These are phyloP conservation scores for Macrophya annulata DNA, from an alignment of 2,888 invertebrate species.

Conservation along the genomic window DNA sequence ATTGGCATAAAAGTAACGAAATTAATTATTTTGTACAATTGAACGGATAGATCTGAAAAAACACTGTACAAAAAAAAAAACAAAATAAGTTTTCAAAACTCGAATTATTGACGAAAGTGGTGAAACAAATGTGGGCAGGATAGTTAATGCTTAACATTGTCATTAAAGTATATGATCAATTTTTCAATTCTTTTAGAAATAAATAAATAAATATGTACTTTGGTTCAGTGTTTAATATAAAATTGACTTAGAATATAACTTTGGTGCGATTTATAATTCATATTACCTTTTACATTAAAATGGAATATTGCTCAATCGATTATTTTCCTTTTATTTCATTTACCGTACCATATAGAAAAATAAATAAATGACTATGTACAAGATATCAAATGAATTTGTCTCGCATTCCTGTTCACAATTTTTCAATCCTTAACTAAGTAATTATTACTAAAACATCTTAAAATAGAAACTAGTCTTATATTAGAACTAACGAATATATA, in stretches of 20 bases:
- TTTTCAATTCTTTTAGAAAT: neutral
- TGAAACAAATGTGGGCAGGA: neutral
- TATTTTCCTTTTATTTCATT: conserved; percentile 46
- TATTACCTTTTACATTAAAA: conserved; percentile 51
- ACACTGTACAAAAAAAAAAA: too few relatives aligned
- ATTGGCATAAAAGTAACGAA: neutral
- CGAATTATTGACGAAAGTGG: neutral
- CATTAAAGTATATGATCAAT: neutral
- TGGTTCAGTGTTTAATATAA: neutral
- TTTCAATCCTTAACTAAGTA: conserved; percentile 26
- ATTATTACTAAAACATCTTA: conserved; percentile 26
- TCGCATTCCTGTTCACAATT: neutral
- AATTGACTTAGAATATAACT: conserved; percentile 21
- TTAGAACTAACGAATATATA: conserved; percentile 30
- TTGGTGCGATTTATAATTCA: conserved; percentile 23
- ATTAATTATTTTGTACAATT: neutral
- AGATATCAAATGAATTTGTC: conserved; percentile 70
- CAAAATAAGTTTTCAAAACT: neutral
- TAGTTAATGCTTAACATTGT: neutral
- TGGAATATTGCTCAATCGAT: conserved; percentile 59
- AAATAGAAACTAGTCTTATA: conserved; percentile 42
- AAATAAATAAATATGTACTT: neutral
- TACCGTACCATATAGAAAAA: conserved; percentile 74
- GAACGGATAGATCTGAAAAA: too few relatives aligned
- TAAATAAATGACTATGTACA: conserved; percentile 77